Percentiles rank a stretch among this genome's conserved stretches.
phyloP scores from a whole-genome alignment of 1,140 invertebrate genomes.

The fruit fly (Drosophila melanogaster) region Release_6_plus_ISO1_MT NC_004354.4:4915001-4915500 shows the following conservation, averaged over 20 bases:
- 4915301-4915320: slow-evolving; percentile 11
- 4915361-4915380: slow-evolving; percentile 48
- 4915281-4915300: slow-evolving; percentile 15
- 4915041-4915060: slow-evolving; percentile 18
- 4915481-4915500: slow-evolving; percentile 88
- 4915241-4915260: too few relatives aligned
- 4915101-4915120: slow-evolving; percentile 79
- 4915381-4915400: slow-evolving; percentile 17
- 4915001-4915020: slow-evolving; percentile 58
- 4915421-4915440: slow-evolving; percentile 86
- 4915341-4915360: slow-evolving; percentile 50
- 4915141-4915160: slow-evolving; percentile 48
- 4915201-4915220: background rate
- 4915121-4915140: slow-evolving; percentile 64
- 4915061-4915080: slow-evolving; percentile 66
- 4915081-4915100: slow-evolving; percentile 74
- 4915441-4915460: slow-evolving; percentile 87
- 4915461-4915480: slow-evolving; percentile 90
- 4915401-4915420: slow-evolving; percentile 37
- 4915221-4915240: background rate
- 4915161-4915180: too few relatives aligned
- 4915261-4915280: background rate
- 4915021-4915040: slow-evolving; percentile 51
- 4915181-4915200: background rate
- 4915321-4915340: slow-evolving; percentile 19